These are phyloP conservation scores for Neuroterus valhalla DNA, from an alignment of 1,140 invertebrate genomes.

Conservation along the genomic window DNA sequence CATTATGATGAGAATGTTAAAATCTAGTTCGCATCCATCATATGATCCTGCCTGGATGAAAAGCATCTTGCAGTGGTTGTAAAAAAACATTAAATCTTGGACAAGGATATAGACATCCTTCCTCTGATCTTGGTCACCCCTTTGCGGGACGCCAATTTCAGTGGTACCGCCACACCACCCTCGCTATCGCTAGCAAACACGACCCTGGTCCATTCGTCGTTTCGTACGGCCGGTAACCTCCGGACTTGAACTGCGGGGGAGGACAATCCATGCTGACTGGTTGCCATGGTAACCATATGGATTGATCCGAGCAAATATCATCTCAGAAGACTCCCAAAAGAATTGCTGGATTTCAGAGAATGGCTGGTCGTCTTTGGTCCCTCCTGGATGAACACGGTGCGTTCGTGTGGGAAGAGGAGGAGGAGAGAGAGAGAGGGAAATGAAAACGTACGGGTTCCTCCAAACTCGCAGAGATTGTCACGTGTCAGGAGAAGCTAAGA, in stretches of 20 bases:
- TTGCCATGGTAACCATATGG: conserved; percentile 73
- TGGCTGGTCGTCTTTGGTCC: conserved; percentile 53
- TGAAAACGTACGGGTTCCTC: conserved; percentile 27
- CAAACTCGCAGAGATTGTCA: conserved; percentile 26
- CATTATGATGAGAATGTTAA: no score
- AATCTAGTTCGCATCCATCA: no score
- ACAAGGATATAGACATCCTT: background rate
- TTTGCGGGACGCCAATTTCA: conserved; percentile 36
- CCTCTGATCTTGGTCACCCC: conserved; percentile 35
- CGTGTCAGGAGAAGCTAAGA: background rate
- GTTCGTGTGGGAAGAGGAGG: conserved; percentile 2
- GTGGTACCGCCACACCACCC: conserved; percentile 45
- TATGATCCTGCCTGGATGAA: no score
- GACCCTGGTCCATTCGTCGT: conserved; percentile 55
- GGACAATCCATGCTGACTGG: conserved; percentile 69
- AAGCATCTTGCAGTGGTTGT: no score
- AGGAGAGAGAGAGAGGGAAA: conserved; percentile 29
- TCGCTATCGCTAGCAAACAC: conserved; percentile 47
- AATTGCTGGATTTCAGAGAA: conserved; percentile 70
- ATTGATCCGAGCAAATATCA: conserved; percentile 75
- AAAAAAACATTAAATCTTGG: background rate
- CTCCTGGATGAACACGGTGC: conserved; percentile 6
- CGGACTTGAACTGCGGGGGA: conserved; percentile 61
- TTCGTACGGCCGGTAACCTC: conserved; percentile 56
- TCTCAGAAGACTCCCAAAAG: conserved; percentile 72